A percentile compares a stretch with the other conserved stretches of the same genome.
Evolutionary conservation across 2,888 invertebrate species (phyloP).

Genomic region (Yponomeuta malinellus): DNA sequence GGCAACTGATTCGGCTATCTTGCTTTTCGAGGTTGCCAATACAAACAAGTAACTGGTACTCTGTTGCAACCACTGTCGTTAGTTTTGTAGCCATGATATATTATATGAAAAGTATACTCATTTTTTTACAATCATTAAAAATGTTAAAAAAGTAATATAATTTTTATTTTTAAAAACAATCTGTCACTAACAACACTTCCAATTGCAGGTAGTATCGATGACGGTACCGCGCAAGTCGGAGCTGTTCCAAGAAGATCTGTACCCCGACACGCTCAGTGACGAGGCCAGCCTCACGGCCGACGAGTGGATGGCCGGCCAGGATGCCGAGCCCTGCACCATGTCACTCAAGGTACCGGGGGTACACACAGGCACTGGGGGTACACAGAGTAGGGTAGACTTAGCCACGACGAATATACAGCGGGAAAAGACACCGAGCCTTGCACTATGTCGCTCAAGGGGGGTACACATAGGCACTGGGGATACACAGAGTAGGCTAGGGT

Average conservation of each 20-base stretch:
- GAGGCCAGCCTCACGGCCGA: constrained; percentile 92
- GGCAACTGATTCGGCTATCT: too few species aligned
- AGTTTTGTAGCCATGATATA: too few species aligned
- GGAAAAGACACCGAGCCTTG: constrained; percentile 94
- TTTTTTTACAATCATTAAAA: too few species aligned
- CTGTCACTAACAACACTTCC: too few species aligned
- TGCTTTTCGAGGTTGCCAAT: too few species aligned
- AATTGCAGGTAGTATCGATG: constrained; percentile 88
- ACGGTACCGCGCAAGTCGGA: constrained; percentile 98
- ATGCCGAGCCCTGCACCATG: constrained; percentile 93
- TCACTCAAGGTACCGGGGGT: constrained; percentile 84
- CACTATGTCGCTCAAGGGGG: constrained; percentile 87
- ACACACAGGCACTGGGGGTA: neutral
- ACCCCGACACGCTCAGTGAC: constrained; percentile 95
- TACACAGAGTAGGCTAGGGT: constrained; percentile 34
- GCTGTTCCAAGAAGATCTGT: constrained; percentile 97
- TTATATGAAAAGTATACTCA: too few species aligned
- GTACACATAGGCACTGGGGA: neutral
- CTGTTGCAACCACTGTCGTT: too few species aligned
- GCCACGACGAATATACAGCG: constrained; percentile 93
- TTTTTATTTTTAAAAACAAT: too few species aligned
- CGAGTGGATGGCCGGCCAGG: constrained; percentile 93
- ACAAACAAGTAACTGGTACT: too few species aligned
- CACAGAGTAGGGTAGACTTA: constrained; percentile 60
- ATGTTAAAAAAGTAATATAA: too few species aligned